phyloP scores from a whole-genome alignment of 2,113 vertebrate genomes.

The Junco hyemalis region DNA sequence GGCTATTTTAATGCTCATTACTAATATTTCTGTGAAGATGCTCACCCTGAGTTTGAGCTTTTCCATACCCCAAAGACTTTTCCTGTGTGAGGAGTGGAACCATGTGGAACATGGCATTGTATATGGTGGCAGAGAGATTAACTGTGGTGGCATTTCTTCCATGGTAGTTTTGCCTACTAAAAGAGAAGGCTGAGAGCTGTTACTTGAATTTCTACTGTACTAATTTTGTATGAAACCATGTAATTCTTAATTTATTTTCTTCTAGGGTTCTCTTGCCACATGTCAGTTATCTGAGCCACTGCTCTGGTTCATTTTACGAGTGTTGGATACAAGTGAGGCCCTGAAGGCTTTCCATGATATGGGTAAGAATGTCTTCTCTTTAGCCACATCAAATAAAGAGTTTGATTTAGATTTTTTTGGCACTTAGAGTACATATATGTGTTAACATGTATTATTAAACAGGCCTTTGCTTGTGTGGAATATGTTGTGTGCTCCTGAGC shows the following conservation, averaged over 20 bases:
- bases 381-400: not conserved
- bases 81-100: rapidly evolving
- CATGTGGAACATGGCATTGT: not conserved
- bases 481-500: not conserved
- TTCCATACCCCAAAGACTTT: not conserved
- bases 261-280: constrained; percentile 94
- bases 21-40: not conserved
- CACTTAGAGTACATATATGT: not conserved
- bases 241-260: not conserved
- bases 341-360: constrained; percentile 98
- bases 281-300: constrained; percentile 97
- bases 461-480: not conserved
- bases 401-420: not conserved
- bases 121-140: not conserved
- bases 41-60: not conserved
- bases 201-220: not conserved
- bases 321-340: constrained; percentile 95
- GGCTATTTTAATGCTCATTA: not conserved
- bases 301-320: constrained; percentile 96
- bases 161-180: not conserved
- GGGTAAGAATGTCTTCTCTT: constrained; percentile 78
- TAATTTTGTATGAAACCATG: not conserved
- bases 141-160: not conserved
- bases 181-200: not conserved
- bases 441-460: not conserved